Base-by-base conservation (phyloP, 2,888 invertebrate species). In the Dryocosmus kuriphilus region DNA sequence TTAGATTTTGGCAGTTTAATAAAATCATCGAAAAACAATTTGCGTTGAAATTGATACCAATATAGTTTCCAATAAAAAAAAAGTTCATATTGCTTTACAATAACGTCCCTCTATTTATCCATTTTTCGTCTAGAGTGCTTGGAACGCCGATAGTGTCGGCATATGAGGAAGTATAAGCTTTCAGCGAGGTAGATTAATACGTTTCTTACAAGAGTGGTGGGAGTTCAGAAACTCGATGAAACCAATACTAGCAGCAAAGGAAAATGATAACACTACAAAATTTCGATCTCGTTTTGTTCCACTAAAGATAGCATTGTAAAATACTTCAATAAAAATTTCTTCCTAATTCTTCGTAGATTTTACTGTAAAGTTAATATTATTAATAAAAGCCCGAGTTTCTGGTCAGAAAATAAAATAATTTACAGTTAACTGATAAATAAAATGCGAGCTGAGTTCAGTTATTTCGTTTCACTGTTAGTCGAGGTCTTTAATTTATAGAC, bases 141-240 rank as follows among this genome's bases (percentile, higher is more conserved):
- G 30, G 27, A 71, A 71, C 46, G 27, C 30, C 71, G 19, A 51
- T 71, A 71, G 46, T 30, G 71, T 71, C 67, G 19, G 67, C 32
- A 30, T 65, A 63, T 63, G 35, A 65, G 41, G 24, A 65, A 65
- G 24, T 71, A 71, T 71, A 71, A 71, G 71, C 71, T 71, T 71
- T 71, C 41, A 71, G 51, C 51, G 71, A 51, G 71, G 30, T 71
- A 71, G 71, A 71, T 71, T 71, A 71, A 71, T 71, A 71, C 46
- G 27, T 71, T 71, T 46, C 71, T 71, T 71, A 41, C 51, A 27
- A 71, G 46, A 71, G 71, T 51, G 30, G 27, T 51, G 14, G 14
- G 63, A 63, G 63, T 63, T 63, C 63, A 11, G 27, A 71, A 71
- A 71, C 71, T 51, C 30, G 46, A 71, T 71, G 71, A 51, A 71